phyloP scores from a whole-genome alignment of 2,113 vertebrate genomes.

The Penelope pileata region DNA sequence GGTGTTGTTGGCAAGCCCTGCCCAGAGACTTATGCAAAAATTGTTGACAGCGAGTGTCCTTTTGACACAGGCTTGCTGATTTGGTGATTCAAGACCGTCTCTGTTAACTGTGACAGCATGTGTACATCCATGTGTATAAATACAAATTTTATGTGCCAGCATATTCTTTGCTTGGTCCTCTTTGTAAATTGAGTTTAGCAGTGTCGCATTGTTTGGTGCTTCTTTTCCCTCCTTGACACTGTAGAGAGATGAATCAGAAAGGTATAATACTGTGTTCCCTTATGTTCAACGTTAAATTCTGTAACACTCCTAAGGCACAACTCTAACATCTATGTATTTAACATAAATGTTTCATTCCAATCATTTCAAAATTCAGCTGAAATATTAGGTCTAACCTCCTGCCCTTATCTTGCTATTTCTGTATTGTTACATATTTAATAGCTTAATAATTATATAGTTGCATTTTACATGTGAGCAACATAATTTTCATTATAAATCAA shows the following conservation, averaged over 20 bases:
- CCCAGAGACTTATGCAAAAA: not conserved
- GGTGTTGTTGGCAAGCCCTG: not conserved
- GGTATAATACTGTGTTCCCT: not conserved
- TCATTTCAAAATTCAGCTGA: not conserved
- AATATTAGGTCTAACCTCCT: not conserved
- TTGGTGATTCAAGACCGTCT: not conserved
- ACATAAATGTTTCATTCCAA: not conserved
- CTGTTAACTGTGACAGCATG: not conserved
- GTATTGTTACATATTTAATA: not conserved
- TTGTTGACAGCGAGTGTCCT: rapidly evolving
- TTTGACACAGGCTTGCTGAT: rapidly evolving
- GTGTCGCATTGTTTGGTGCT: not conserved
- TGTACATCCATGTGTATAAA: not conserved
- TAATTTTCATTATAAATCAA: not conserved
- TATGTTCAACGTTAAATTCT: not conserved
- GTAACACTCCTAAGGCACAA: not conserved
- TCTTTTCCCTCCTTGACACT: not conserved
- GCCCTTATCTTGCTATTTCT: not conserved
- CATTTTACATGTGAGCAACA: not conserved
- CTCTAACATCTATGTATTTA: not conserved
- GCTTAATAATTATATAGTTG: not conserved
- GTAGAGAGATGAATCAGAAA: not conserved
- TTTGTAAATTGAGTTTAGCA: not conserved
- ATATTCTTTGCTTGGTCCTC: not conserved
- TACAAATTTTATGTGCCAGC: not conserved